Conservation (phyloP, 2,113 vertebrate genomes). For the Zosterops hypoxanthus region DNA sequence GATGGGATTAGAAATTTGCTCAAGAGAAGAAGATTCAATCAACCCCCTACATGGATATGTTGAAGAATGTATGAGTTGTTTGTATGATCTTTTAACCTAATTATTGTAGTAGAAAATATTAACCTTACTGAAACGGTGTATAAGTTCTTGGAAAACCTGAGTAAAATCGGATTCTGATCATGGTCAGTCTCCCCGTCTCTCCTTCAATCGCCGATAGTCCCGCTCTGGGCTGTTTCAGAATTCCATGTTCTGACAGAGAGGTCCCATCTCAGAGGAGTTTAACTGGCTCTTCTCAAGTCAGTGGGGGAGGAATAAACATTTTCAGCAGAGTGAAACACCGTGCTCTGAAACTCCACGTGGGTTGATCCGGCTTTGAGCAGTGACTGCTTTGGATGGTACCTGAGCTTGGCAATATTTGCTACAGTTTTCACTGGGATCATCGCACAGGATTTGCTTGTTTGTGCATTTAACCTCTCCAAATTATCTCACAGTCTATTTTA, state of each 20-base stretch:
- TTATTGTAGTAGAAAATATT: no score
- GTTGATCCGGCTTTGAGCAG: not conserved
- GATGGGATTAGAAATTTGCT: no score
- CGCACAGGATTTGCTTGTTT: not conserved
- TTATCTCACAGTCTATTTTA: not conserved
- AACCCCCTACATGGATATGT: no score
- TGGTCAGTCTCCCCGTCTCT: no score
- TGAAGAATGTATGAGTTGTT: no score
- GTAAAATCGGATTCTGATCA: no score
- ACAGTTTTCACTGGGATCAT: not conserved
- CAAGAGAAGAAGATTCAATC: no score
- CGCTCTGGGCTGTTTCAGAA: not conserved
- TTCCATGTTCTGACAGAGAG: not conserved
- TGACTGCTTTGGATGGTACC: not conserved
- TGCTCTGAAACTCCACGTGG: fast-evolving
- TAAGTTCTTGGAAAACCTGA: no score
- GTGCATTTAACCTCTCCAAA: not conserved
- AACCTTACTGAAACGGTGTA: no score
- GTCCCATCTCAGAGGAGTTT: not conserved
- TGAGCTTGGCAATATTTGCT: not conserved
- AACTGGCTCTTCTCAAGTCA: not conserved
- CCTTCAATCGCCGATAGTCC: not conserved
- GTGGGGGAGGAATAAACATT: not conserved
- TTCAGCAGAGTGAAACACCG: fast-evolving
- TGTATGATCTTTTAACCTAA: no score